These are phyloP conservation scores for Cyrtonyx montezumae DNA, from an alignment of 2,113 vertebrate genomes.

Conservation along the genomic window DNA sequence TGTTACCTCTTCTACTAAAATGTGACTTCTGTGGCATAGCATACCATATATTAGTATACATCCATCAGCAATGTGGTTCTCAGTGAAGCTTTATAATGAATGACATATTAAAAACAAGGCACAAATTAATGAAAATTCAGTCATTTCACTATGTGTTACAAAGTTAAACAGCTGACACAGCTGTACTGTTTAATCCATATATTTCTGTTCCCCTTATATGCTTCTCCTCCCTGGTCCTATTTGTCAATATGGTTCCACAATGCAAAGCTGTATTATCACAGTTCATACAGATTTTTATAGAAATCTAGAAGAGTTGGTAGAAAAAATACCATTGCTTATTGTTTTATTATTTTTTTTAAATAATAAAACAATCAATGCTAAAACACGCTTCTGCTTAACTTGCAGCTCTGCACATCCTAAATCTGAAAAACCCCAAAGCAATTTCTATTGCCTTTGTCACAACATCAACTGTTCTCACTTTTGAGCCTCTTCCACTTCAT, in stretches of 20 bases:
- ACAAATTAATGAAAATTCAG: slow-evolving; percentile 36
- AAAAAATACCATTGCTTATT: slow-evolving; percentile 18
- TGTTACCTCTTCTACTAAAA: slow-evolving; percentile 73
- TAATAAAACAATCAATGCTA: too few relatives aligned
- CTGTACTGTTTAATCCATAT: not conserved
- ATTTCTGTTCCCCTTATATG: not conserved
- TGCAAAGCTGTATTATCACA: not conserved
- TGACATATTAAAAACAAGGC: slow-evolving; percentile 68
- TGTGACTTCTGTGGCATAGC: slow-evolving; percentile 60
- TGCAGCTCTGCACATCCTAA: not conserved
- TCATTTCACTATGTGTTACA: not conserved
- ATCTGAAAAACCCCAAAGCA: not conserved
- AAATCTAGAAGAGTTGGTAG: slow-evolving; percentile 17
- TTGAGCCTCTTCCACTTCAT: not conserved
- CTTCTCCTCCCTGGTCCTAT: not conserved
- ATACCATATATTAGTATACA: slow-evolving; percentile 55
- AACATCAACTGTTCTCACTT: not conserved
- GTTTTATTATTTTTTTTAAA: slow-evolving; percentile 29
- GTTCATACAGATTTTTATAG: slow-evolving; percentile 8
- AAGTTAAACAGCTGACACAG: slow-evolving; percentile 25
- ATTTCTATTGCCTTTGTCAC: not conserved
- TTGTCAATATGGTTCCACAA: not conserved
- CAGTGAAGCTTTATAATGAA: slow-evolving; percentile 70
- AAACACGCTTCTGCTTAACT: slow-evolving; percentile 27
- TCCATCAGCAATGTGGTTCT: slow-evolving; percentile 35